Percentiles rank a stretch among this genome's conserved stretches.
phyloP scores from a whole-genome alignment of 2,113 vertebrate species.

The Chrysemys picta region DNA sequence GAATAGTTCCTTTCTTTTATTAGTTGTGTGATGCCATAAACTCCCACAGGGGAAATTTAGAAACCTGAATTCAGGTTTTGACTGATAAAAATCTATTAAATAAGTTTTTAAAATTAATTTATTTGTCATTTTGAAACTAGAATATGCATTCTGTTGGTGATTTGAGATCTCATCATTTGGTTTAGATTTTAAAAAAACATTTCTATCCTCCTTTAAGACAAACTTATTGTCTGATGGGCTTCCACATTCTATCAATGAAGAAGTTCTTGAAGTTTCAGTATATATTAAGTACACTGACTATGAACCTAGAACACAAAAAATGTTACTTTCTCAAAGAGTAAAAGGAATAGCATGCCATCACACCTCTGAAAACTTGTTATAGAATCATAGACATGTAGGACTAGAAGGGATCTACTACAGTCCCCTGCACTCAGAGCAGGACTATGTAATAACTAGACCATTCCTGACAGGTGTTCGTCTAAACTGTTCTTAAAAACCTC shows the following conservation, averaged over 20 bases:
- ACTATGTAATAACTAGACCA: too few species aligned
- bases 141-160: background rate
- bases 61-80: background rate
- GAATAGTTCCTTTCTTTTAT: background rate
- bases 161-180: background rate
- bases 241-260: background rate
- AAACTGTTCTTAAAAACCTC: too few species aligned
- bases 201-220: background rate
- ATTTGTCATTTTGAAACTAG: background rate
- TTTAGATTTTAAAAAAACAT: background rate
- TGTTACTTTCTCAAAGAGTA: too few species aligned
- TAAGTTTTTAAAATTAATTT: background rate
- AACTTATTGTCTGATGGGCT: background rate
- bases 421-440: too few species aligned
- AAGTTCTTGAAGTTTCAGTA: background rate
- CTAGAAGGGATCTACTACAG: too few species aligned
- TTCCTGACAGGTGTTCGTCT: too few species aligned
- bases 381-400: too few species aligned
- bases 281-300: background rate
- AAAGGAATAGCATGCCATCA: too few species aligned
- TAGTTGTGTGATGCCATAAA: background rate
- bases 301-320: too few species aligned
- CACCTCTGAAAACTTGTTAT: too few species aligned
- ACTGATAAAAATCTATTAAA: background rate
- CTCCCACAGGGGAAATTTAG: background rate